A percentile compares a stretch with the other conserved stretches of the same genome.
These are phyloP conservation scores for Arrhopalites spinosus DNA, from an alignment of 2,888 invertebrate species.

Conservation along the genomic window DNA sequence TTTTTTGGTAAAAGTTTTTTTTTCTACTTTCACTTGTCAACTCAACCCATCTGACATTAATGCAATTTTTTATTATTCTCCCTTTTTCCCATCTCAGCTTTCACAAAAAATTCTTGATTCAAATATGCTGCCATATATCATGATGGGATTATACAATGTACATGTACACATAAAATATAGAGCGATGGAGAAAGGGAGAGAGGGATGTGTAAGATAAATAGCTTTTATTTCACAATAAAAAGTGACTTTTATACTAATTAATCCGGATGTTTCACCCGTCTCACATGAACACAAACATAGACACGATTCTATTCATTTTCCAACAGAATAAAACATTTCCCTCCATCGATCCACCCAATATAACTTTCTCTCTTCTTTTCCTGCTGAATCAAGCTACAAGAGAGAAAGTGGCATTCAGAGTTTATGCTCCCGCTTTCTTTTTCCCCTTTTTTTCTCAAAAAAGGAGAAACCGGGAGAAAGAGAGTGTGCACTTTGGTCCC, in stretches of 20 bases:
- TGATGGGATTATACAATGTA: no score
- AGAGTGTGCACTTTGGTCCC: background rate
- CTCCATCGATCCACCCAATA: background rate
- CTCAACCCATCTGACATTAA: slow-evolving; percentile 10
- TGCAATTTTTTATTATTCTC: slow-evolving; percentile 8
- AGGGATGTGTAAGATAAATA: slow-evolving; percentile 1
- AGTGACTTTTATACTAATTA: slow-evolving; percentile 15
- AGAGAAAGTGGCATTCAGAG: background rate
- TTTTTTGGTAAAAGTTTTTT: background rate
- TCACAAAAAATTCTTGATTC: no score
- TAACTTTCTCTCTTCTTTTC: background rate
- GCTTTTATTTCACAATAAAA: slow-evolving; percentile 10
- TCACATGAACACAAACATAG: no score
- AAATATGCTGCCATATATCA: no score
- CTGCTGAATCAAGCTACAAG: no score
- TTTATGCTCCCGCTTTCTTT: background rate
- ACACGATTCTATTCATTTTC: no score
- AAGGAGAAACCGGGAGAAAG: slow-evolving; percentile 4
- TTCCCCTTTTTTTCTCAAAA: no score
- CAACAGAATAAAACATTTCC: no score
- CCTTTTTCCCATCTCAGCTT: background rate
- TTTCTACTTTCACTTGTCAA: slow-evolving; percentile 19
- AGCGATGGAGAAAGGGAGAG: background rate
- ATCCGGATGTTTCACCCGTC: background rate
- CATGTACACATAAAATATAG: no score